Evolutionary conservation across 2,797 vertebrate species (phyloP), one percentile per base, ranked within the genome.

Genomic region (Cossypha polioptera): DNA sequence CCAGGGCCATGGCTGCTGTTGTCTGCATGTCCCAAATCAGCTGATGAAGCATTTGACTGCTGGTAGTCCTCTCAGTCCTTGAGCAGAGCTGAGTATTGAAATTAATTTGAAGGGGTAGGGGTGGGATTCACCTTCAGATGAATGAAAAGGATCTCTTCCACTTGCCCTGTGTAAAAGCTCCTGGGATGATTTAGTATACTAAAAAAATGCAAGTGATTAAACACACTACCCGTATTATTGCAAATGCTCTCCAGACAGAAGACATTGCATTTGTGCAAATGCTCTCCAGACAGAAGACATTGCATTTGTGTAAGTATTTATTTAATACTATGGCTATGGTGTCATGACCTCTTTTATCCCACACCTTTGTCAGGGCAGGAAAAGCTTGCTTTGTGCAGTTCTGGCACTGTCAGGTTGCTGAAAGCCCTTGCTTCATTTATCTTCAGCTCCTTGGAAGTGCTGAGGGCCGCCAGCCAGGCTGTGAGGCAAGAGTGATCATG

Each of bases 401-500:
- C 33, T 4, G 9, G 50, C 45, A 22, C n/a, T 66, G 5, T 43
- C 5, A 2, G 21, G 8, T 42, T 67, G 68, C 48, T 18, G 48
- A 55, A 94, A 88, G n/a, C n/a, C 38, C 33, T 58, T 1, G 2
- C 53, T 84, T 80, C 19, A 25, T 86, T 90, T 75, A n/a, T 86
- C 73, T 88, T 81, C 66, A 43, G 7, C 50, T 86, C 68, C 69
- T 88, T 79, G 74, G 66, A 86, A 75, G 62, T 33, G 83, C 80
- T 62, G 79, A 86, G 1, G 33, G 88, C 79, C 0, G 1, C 58
- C 7, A 11, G 78, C 71, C 85, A 71, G 78, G 53, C 53, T 92
- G 91, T 0, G 3, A 81, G 65, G 80, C 3, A n/a, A 53, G 35
- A 35, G 58, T 0, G 4, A 33, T 21, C 1, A 0, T 1, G 1